Percentiles rank a stretch among this genome's conserved stretches.
Conservation (phyloP, 2,113 vertebrate genomes). For the Syngnathus typhle region DNA sequence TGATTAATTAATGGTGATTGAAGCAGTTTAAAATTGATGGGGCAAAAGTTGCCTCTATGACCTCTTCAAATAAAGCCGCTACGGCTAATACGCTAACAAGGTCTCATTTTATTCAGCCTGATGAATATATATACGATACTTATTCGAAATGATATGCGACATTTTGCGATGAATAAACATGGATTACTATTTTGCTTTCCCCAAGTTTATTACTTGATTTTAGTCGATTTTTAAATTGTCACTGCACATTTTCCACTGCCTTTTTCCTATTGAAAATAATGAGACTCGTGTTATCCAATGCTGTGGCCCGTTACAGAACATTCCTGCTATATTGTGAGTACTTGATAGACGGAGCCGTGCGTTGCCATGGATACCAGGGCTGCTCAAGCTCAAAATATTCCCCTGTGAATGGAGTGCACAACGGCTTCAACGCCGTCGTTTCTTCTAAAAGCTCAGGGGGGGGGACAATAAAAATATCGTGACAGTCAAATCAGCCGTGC, state of each 20-base stretch:
- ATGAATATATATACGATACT: no score
- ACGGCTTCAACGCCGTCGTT: conserved; percentile 37
- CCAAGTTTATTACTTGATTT: not conserved
- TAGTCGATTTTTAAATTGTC: not conserved
- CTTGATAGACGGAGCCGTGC: conserved; percentile 68
- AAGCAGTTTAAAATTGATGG: not conserved
- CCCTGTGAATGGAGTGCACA: conserved; percentile 68
- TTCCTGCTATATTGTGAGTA: conserved; percentile 68
- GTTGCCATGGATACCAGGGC: conserved; percentile 83
- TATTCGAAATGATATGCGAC: no score
- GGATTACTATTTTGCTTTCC: not conserved
- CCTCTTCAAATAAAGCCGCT: not conserved
- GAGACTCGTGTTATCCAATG: conserved; percentile 39
- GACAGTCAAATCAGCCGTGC: not conserved
- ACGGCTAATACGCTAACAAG: not conserved
- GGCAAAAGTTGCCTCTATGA: not conserved
- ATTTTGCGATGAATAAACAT: no score
- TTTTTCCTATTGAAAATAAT: not conserved
- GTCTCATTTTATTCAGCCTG: no score
- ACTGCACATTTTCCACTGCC: no score
- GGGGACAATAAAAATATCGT: not conserved
- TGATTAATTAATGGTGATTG: not conserved
- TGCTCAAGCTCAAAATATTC: conserved; percentile 79
- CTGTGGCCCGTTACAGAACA: conserved; percentile 54
- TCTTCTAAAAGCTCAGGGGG: conserved; percentile 9